These are phyloP conservation scores for Erannis defoliaria DNA, from an alignment of 2,888 invertebrate genomes.

Conservation along the genomic window DNA sequence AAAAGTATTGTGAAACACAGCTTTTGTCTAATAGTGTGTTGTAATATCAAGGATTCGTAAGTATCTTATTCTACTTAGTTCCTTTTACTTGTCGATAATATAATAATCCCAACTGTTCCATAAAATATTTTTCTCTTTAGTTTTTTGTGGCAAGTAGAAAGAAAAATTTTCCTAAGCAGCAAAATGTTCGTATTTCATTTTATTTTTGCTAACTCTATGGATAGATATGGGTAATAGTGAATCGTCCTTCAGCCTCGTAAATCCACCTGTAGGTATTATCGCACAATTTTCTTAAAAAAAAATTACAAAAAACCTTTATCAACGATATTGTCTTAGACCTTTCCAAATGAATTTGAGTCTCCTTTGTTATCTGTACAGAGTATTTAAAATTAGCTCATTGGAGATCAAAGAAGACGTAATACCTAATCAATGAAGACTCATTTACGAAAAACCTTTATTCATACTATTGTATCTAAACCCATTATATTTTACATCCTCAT, in stretches of 20 bases:
- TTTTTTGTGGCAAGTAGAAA: background rate
- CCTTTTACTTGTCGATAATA: background rate
- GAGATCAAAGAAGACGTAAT: slow-evolving; percentile 74
- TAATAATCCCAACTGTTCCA: too few species aligned
- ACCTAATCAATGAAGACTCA: background rate
- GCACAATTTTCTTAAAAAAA: slow-evolving; percentile 44
- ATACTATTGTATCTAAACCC: too few species aligned
- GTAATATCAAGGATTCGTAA: slow-evolving; percentile 66
- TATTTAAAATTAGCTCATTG: slow-evolving; percentile 66
- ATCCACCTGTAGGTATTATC: slow-evolving; percentile 39
- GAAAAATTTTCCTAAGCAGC: background rate
- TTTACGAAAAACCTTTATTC: too few species aligned
- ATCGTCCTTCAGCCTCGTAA: slow-evolving; percentile 23
- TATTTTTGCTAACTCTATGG: slow-evolving; percentile 18
- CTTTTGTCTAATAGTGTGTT: slow-evolving; percentile 52
- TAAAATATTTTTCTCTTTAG: background rate
- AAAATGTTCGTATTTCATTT: slow-evolving; percentile 11
- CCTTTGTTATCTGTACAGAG: slow-evolving; percentile 69
- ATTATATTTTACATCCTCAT: too few species aligned
- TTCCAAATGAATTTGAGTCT: slow-evolving; percentile 67
- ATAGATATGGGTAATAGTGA: slow-evolving; percentile 25
- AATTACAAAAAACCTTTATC: slow-evolving; percentile 71
- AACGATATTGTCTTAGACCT: slow-evolving; percentile 57
- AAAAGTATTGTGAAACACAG: slow-evolving; percentile 42
- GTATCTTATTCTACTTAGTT: slow-evolving; percentile 49